Evolutionary conservation across 2,888 invertebrate species (phyloP), one percentile per base, ranked within the genome.

Genomic region (Erynnis tages): DNA sequence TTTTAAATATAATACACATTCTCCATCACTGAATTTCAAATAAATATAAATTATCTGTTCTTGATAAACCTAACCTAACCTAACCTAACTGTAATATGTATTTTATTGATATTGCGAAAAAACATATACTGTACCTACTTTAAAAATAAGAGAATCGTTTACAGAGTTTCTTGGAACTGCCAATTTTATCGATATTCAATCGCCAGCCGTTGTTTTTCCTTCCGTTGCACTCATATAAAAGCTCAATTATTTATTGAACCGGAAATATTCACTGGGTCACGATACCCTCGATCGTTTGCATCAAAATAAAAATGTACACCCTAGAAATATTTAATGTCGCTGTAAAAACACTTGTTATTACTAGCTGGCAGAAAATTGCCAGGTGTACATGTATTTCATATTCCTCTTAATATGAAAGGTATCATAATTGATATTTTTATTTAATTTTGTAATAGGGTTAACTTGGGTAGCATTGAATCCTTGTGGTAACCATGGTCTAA

Each of bases 251-350:
- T 37, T 17, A 29, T 19, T 14, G 37, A 29, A 13, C 27, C 27
- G 13, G 37, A 47, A 47, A 37, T 35, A 45, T 37, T 35, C 46
- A 17, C 46, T 37, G 17, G 46, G 37, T 35, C 25, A 46, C 19
- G 43, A 10, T 30, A 10, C 19, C 30, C 30, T 4, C 30, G 4
- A 30, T 30, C 17, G 19, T 14, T 43, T 43, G 19, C 43, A 30
- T 21, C 29, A 4, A 30, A 43, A 21, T 19, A 30, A 17, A 43
- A 43, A 13, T 43, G 8, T 19, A 19, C 43, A 19, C 10, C 14
- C 17, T 11, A 41, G 23, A 44, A 44, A 21, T n/a, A 14, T 21
- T 19, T 30, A 44, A 30, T 44, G 43, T 13, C 30, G n/a, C 19
- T 7, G 29, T 13, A 43, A 14, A 30, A n/a, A 7, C 6, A 5